Evolutionary conservation across 2,888 invertebrate genomes (phyloP).

Genomic region (Zaprionus obscuricornis): DNA sequence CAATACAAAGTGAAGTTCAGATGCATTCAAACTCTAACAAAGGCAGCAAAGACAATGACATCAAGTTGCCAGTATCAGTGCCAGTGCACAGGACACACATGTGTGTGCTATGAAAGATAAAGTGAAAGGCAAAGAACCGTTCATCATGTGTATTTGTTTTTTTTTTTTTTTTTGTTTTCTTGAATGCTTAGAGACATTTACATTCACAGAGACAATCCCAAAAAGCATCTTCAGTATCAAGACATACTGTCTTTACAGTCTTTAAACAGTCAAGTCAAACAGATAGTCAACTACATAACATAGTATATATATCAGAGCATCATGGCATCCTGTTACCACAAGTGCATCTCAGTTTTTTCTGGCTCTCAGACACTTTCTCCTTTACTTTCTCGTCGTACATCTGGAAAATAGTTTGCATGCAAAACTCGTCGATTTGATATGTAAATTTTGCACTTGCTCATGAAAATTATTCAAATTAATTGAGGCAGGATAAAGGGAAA

Average conservation of each 20-base stretch:
- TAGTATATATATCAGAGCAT: too few species aligned
- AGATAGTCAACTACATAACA: neutral
- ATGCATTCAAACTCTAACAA: constrained; percentile 43
- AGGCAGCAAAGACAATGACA: constrained; percentile 16
- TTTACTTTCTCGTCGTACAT: constrained; percentile 39
- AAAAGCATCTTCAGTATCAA: constrained; percentile 57
- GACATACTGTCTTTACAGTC: constrained; percentile 5
- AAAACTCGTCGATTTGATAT: constrained; percentile 70
- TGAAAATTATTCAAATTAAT: constrained; percentile 74
- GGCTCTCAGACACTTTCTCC: too few species aligned
- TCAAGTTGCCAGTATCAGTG: constrained; percentile 38
- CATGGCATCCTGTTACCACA: too few species aligned
- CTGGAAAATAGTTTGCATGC: constrained; percentile 28
- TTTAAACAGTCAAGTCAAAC: neutral
- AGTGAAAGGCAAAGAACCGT: constrained; percentile 23
- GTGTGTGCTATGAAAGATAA: too few species aligned
- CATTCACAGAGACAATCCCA: constrained; percentile 66
- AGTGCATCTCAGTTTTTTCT: too few species aligned
- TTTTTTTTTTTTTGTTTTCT: constrained; percentile 63
- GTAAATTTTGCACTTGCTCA: constrained; percentile 70
- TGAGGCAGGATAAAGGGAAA: constrained; percentile 26
- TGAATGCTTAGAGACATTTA: constrained; percentile 73
- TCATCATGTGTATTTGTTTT: constrained; percentile 48
- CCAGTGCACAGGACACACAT: too few species aligned
- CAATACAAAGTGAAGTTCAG: constrained; percentile 62